A percentile compares a stretch with the other conserved stretches of the same genome.
These are phyloP conservation scores for Irena cyanogastra DNA, from an alignment of 2,113 vertebrate species.

Conservation along the genomic window DNA sequence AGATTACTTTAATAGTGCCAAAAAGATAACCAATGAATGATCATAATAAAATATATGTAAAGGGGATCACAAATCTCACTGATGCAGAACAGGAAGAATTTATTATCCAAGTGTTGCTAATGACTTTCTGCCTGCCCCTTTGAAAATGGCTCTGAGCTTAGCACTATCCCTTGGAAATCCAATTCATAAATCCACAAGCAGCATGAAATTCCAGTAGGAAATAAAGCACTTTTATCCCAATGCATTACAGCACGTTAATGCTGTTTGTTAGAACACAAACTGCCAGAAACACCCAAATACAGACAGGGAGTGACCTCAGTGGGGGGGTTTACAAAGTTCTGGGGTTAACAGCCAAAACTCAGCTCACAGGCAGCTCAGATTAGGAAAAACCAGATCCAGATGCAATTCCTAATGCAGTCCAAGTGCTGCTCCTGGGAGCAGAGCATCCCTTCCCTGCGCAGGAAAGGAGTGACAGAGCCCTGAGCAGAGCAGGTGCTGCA, in stretches of 20 bases:
- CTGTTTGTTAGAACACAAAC: not conserved
- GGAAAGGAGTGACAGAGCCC: not conserved
- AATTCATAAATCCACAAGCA: constrained; percentile 14
- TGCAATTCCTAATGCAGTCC: not conserved
- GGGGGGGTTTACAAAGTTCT: not conserved
- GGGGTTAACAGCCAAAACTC: not conserved
- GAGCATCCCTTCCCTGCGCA: accelerated
- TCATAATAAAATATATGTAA: constrained; percentile 9
- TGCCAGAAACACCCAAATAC: not conserved
- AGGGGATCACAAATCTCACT: constrained; percentile 44
- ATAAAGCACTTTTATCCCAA: constrained; percentile 5
- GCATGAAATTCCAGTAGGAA: constrained; percentile 43
- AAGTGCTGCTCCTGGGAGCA: not conserved
- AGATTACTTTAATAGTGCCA: constrained; percentile 29
- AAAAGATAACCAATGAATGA: constrained; percentile 40
- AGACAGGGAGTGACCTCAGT: not conserved
- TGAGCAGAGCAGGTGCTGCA: not conserved
- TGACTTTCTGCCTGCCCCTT: constrained; percentile 30
- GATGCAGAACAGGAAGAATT: constrained; percentile 52
- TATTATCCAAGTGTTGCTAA: constrained; percentile 24
- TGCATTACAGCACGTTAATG: not conserved
- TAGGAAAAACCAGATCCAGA: not conserved
- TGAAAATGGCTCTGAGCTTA: constrained; percentile 24
- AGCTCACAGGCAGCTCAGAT: not conserved
- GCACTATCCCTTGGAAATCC: constrained; percentile 29